Base-by-base conservation (phyloP, 2,888 invertebrate genomes). In the Brenthis daphne region DNA sequence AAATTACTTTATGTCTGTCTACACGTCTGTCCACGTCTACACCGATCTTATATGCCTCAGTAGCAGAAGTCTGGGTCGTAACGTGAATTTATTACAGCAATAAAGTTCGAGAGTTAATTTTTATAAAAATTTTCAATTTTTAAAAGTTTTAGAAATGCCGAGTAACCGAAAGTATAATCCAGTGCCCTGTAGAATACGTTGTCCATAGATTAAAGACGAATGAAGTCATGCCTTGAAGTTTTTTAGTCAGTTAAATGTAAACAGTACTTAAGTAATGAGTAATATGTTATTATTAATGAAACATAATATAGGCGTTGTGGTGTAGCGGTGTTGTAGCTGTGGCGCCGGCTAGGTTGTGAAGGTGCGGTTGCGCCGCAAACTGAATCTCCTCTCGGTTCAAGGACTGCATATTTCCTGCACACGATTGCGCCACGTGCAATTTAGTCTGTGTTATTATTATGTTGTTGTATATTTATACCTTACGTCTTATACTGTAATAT, bases 381-480 rank as follows among this genome's bases (percentile, higher is more conserved):
- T 88, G 92, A 91, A 91, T 92, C 92, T 92, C 91, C 85, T 86
- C 85, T 89, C 29, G 87, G 89, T 89, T 88, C 89, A 89, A 86
- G 86, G 90, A 90, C 90, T 90, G 92, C 87, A 86, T 85, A 83
- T 88, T 88, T 88, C 88, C 89, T 87, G 87, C 90, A 90, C 90
- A 89, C 87, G 85, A 87, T 89, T 88, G 89, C 90, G 87, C 85
- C 87, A 84, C 84, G 91, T 92, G 92, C 92, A 92, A 92, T 92
- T 90, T 89, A 90, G 86, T 90, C 91, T 92, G 90, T 92, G 90
- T 91, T 92, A 92, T 90, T 88, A 89, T 89, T 91, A 90, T 84
- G 90, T 92, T 92, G 92, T 92, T 92, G 90, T 92, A 87, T 92
- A 90, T 89, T 90, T 91, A 91, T 90, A 90, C 84, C 86, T 84